Base-by-base conservation (phyloP, 92 coral and sea anemone species). In the Micromussa lordhowensis region DNA sequence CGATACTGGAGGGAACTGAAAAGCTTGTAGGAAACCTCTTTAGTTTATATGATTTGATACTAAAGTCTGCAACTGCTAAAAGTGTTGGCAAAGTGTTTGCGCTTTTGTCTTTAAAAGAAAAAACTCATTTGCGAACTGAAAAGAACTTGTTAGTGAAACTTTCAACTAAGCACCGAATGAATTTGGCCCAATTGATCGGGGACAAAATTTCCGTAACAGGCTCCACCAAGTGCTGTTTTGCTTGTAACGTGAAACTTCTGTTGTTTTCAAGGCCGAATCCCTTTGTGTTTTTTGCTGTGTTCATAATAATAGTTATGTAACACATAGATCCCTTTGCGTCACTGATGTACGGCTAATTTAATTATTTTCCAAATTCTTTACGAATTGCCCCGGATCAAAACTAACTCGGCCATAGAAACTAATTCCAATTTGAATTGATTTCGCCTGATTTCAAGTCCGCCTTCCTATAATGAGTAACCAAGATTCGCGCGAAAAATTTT, bases 171-270 rank as follows among this genome's bases (percentile, higher is more conserved):
- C 2, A 24, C 29, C 12, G 10, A 63, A 61, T 11, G 9, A 61
- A 21, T 61, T 61, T 61, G 7, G 16, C 14, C 61, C 22, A 55
- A 31, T 24, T 63, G 2, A 31, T 63, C 69, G 30, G 71, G 1
- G 34, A 3, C 17, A 28, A 66, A 49, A n/a, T 74, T 55, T 28
- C 59, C 81, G 17, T 22, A 68, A 69, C 77, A 15, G n/a, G 21
- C 76, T 31, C 17, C 22, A 58, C 30, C 73, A 19, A 15, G 29
- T 36, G 30, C 55, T 82, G 86, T 82, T 82, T 82, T 69, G 54
- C 48, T 68, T 68, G 86, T 69, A 82, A 82, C 78, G 78, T 38
- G 86, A 73, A 57, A 74, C 87, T 32, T 22, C 5, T 70, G 19
- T 69, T 82, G 31, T 31, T 57, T 53, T 73, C n/a, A 32, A 14